Base-by-base conservation (phyloP, 2,888 invertebrate species). In the Cryptocheilus praepositus region DNA sequence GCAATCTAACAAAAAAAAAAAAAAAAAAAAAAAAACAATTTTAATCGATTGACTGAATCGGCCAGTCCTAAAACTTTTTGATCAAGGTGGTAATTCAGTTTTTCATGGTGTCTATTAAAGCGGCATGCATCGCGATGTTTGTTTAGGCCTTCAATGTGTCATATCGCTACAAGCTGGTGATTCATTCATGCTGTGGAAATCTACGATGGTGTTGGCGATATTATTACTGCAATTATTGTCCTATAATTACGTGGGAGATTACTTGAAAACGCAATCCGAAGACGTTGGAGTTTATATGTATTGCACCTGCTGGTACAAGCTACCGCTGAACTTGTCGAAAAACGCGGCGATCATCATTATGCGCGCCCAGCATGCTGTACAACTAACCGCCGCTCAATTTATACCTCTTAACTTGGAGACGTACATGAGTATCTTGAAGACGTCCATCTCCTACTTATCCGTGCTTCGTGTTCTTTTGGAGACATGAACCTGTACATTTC, bases 401-500 rank as follows among this genome's bases (percentile, higher is more conserved):
- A 49, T 52, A 11, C 22, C 19, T 16, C 22, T 64, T 2, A 25
- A 68, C 43, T 16, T 68, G 36, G 45, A 64, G 19, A 61, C 46
- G 18, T 68, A 56, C 7, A 68, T 45, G 36, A 22, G 25, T 60
- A 19, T 68, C 18, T 11, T 68, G 11, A 68, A 68, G 52, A 22
- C 64, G 0, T 68, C 64, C 0, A 18, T 18, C 36, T 68, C 60
- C 5, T 64, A 68, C 22, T 45, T 68, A 16, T 68, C 60, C 7
- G 64, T 68, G 15, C 22, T 68, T 22, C 65, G 65, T 11, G 49
- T 65, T 2, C 55, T 65, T 60, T 8, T 65, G n/a, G 67, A 74
- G 1, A 7, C 36, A 36, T 36, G 11, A 36, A 2, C 3, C 7
- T 36, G 4, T 36, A 11, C 36, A 36, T 36, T 36, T 25, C 25